A percentile compares a stretch with the other conserved stretches of the same genome.
phyloP scores from a whole-genome alignment of 2,888 invertebrate genomes.

The Pteria penguin region DNA sequence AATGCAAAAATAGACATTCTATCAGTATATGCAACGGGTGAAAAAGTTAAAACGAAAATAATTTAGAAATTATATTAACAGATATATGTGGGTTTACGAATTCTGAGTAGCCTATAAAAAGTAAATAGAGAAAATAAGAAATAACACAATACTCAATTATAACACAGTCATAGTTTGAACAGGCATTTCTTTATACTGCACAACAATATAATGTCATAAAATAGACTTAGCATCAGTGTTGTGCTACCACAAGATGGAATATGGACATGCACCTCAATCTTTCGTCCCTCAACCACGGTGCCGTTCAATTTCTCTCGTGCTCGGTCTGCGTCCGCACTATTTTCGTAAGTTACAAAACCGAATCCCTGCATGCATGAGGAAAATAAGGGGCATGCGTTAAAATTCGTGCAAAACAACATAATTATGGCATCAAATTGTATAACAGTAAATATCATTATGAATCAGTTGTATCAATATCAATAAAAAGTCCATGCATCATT shows the following conservation, averaged over 20 bases:
- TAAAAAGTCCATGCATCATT: conserved; percentile 11
- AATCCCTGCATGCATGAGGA: conserved; percentile 97
- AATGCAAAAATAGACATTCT: conserved; percentile 9
- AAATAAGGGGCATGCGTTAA: conserved; percentile 83
- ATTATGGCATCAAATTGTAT: conserved; percentile 53
- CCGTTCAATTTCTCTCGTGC: conserved; percentile 99
- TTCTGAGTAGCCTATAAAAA: conserved; percentile 8
- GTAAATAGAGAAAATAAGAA: neutral
- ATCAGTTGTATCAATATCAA: conserved; percentile 14
- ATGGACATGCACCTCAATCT: conserved; percentile 93
- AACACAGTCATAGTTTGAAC: conserved; percentile 43
- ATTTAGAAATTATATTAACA: neutral
- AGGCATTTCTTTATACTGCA: conserved; percentile 79
- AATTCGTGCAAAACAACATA: conserved; percentile 76
- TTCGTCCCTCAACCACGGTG: conserved; percentile 99
- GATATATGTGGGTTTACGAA: conserved; percentile 15
- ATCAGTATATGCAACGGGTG: neutral
- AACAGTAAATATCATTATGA: conserved; percentile 21
- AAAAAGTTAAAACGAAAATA: neutral
- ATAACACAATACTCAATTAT: conserved; percentile 7
- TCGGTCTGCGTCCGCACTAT: conserved; percentile 99
- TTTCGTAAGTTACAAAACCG: conserved; percentile 99
- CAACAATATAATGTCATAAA: conserved; percentile 54
- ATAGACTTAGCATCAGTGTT: conserved; percentile 70
- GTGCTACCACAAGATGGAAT: conserved; percentile 77